Percentiles rank a stretch among this genome's conserved stretches.
Evolutionary conservation across 1,140 invertebrate species (phyloP).

Genomic region (Daktulosphaira vitifoliae): DNA sequence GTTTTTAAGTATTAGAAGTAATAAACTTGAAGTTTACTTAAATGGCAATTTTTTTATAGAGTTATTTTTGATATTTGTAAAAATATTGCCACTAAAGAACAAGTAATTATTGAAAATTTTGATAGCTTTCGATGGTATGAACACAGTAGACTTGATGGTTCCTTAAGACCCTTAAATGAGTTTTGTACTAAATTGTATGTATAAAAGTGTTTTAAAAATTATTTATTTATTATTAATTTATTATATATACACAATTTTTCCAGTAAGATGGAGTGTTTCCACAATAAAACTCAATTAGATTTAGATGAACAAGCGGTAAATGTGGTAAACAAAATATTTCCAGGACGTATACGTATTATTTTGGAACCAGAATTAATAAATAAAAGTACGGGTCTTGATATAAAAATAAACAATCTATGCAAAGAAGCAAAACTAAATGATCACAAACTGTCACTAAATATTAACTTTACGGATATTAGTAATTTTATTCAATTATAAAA

Average conservation of each 20-base stretch:
- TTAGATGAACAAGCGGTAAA: background rate
- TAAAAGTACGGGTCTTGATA: background rate
- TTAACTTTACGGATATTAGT: background rate
- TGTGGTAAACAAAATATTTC: background rate
- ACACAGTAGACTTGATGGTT: background rate
- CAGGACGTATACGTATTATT: background rate
- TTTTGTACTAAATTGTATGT: background rate
- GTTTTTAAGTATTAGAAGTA: no score
- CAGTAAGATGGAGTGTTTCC: background rate
- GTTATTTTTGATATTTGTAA: no score
- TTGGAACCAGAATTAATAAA: background rate
- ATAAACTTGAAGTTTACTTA: no score
- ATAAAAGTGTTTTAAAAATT: no score
- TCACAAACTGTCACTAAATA: background rate
- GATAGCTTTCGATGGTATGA: background rate
- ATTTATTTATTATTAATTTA: no score
- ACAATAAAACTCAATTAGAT: background rate
- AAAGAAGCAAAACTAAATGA: background rate
- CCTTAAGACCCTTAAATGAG: background rate
- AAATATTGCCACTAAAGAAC: no score
- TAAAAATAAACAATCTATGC: background rate
- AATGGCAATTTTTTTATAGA: no score
- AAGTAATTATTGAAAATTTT: no score
- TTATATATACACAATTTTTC: no score
- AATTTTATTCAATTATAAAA: no score